Evolutionary conservation across 1,140 invertebrate species (phyloP).

Genomic region (Zaprionus camerounensis): DNA sequence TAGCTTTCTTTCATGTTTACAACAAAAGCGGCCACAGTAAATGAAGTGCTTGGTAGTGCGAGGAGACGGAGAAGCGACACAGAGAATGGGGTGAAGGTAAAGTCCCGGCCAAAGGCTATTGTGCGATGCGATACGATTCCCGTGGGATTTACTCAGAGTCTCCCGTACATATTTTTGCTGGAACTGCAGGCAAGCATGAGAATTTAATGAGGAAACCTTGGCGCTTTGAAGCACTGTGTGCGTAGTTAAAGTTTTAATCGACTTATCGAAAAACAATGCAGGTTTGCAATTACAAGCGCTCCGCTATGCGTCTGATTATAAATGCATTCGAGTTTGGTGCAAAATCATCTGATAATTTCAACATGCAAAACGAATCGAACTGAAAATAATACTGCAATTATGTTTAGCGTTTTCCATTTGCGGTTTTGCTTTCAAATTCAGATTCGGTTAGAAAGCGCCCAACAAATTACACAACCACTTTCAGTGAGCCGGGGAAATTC

Average conservation of each 20-base stretch:
- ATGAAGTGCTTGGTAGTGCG: slow-evolving; percentile 14
- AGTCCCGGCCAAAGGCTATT: slow-evolving; percentile 28
- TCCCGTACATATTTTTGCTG: slow-evolving; percentile 18
- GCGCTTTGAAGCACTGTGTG: slow-evolving; percentile 1
- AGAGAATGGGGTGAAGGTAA: not conserved
- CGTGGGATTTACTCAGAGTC: slow-evolving; percentile 4
- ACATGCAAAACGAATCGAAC: slow-evolving; percentile 13
- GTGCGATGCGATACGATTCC: slow-evolving; percentile 20
- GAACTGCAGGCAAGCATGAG: slow-evolving; percentile 44
- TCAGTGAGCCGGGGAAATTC: slow-evolving; percentile 9
- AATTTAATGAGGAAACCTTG: slow-evolving; percentile 49
- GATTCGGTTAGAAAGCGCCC: slow-evolving; percentile 25
- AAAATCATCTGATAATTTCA: slow-evolving; percentile 2
- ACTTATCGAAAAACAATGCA: slow-evolving; percentile 24
- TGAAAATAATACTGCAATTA: slow-evolving; percentile 29
- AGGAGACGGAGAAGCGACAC: not conserved
- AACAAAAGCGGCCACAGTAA: slow-evolving; percentile 45
- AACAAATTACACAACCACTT: slow-evolving; percentile 33
- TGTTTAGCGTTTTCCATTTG: slow-evolving; percentile 41
- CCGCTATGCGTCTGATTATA: not conserved
- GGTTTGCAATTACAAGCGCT: not conserved
- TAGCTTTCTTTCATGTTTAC: slow-evolving; percentile 46
- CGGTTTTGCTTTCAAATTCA: slow-evolving; percentile 31
- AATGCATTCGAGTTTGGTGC: not conserved
- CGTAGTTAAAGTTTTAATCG: slow-evolving; percentile 31